Evolutionary conservation across 2,888 invertebrate species (phyloP), one percentile per base, ranked within the genome.

Genomic region (Poecilus cupreus): DNA sequence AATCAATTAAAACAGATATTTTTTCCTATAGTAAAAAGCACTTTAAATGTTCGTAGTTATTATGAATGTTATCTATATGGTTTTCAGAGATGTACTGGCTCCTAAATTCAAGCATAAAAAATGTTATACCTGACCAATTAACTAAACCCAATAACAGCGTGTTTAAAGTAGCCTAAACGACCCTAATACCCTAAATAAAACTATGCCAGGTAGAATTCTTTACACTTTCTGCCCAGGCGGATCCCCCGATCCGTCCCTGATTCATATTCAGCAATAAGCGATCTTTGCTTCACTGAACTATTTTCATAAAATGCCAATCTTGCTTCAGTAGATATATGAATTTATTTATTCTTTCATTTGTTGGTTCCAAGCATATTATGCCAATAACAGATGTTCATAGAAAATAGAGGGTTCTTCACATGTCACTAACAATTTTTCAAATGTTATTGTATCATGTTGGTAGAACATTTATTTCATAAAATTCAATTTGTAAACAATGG

Each of bases 161-260:
- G 60, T 60, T 60, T 60, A 22, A 60, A 26, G 60, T 60, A 60
- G 60, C 64, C 64, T 68, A 68, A 68, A 68, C 2, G 64, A 37
- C 64, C 64, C 64, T 37, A 68, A 68, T 68, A 37, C 37, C 60
- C 64, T 68, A 68, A 32, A 68, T 68, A 68, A 68, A 68, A 68
- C 32, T 26, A 68, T 46, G 2, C 18, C 64, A 68, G 64, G 64
- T 68, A 68, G 22, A 68, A 68, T 68, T 68, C 64, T 68, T 68
- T 68, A 68, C 60, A 60, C 24, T 16, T 49, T 18, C 13, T 49
- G 13, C 32, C 13, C 11, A 18, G 54, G 20, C 11, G n/a, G 60
- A n/a, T n/a, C n/a, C n/a, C n/a, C n/a, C n/a, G n/a, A n/a, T 26
- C n/a, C 60, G 26, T n/a, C 26, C 26, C 60, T 60, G 60, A 60